These are phyloP conservation scores for Leptothorax acervorum DNA, from an alignment of 2,888 invertebrate species.

Conservation along the genomic window DNA sequence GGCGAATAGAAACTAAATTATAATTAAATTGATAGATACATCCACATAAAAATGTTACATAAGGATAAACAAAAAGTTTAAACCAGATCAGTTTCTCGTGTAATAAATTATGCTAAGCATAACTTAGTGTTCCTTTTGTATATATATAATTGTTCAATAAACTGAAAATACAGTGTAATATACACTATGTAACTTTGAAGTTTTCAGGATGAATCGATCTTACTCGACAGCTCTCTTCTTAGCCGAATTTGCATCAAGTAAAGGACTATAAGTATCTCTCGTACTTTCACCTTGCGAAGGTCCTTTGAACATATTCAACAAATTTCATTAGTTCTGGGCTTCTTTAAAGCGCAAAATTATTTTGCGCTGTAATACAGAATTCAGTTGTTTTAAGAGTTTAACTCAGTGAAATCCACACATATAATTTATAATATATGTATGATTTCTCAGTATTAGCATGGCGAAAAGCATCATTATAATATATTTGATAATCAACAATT, in stretches of 20 bases:
- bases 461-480: conserved; percentile 89
- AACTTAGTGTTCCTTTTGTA: conserved; percentile 50
- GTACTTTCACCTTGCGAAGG: conserved; percentile 63
- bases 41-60: too few species aligned
- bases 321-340: neutral
- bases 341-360: neutral
- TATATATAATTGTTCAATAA: conserved; percentile 49
- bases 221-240: conserved; percentile 54
- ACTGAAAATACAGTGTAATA: conserved; percentile 66
- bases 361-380: neutral
- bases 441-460: conserved; percentile 95
- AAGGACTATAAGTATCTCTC: conserved; percentile 41
- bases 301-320: conserved; percentile 43
- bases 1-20: too few species aligned
- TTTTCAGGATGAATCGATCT: conserved; percentile 5
- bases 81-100: conserved; percentile 49
- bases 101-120: conserved; percentile 41
- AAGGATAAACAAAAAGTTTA: conserved; percentile 47
- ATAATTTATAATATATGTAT: conserved; percentile 68
- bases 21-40: too few species aligned
- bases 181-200: conserved; percentile 46
- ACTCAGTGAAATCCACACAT: conserved; percentile 88
- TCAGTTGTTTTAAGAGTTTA: conserved; percentile 80
- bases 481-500: neutral
- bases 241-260: conserved; percentile 7